phyloP scores from a whole-genome alignment of 2,888 invertebrate species.

The Myopa tessellatipennis region DNA sequence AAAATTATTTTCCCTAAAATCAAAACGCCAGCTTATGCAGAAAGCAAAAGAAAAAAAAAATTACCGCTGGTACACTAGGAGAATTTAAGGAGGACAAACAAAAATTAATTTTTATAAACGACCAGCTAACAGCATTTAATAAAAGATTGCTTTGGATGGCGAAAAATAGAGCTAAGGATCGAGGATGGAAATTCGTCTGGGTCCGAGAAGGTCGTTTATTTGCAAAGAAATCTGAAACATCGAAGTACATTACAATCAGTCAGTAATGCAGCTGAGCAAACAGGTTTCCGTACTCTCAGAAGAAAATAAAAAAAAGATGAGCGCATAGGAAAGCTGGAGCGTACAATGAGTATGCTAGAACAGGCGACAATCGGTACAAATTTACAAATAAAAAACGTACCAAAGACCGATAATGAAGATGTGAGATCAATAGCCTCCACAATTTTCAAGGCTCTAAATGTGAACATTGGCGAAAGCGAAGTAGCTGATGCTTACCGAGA shows the following conservation, averaged over 20 bases:
- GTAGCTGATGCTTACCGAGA: neutral
- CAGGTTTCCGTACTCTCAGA: neutral
- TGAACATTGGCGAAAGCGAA: neutral
- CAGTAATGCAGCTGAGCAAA: neutral
- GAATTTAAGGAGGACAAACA: neutral
- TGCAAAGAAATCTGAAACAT: neutral
- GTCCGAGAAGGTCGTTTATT: neutral
- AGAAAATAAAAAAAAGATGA: neutral
- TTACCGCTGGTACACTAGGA: slow-evolving; percentile 8
- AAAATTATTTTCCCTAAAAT: neutral
- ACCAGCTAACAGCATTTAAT: slow-evolving; percentile 2
- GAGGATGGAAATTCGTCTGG: neutral
- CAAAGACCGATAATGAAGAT: neutral
- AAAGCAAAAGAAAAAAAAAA: slow-evolving; percentile 1
- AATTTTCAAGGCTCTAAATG: neutral
- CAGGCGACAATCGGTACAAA: neutral
- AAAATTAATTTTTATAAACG: neutral
- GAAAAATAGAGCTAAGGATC: neutral
- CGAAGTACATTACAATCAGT: neutral
- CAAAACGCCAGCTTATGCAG: neutral
- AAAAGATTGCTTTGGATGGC: neutral
- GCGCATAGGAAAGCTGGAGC: neutral
- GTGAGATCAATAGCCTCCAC: neutral
- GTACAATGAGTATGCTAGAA: neutral
- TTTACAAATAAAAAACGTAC: neutral